These are phyloP conservation scores for Pantherophis vulpinus DNA, from an alignment of 2,797 vertebrate species.

Conservation along the genomic window DNA sequence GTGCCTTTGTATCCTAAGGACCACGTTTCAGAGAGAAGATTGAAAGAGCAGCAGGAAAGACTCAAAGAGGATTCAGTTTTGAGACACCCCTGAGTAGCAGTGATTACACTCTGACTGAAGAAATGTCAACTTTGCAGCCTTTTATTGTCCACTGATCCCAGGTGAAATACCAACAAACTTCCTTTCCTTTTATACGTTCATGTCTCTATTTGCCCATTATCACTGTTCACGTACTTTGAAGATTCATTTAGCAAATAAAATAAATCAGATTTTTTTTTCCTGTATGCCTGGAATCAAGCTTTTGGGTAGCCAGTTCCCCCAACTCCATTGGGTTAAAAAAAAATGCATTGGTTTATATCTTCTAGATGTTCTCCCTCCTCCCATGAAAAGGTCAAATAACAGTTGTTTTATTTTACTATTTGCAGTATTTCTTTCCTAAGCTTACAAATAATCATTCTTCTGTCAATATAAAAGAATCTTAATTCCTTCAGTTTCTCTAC, in stretches of 20 bases:
- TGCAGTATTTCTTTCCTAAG: conserved; percentile 48
- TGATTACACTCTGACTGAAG: neutral
- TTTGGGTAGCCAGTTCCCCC: neutral
- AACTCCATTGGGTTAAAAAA: neutral
- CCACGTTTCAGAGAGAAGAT: neutral
- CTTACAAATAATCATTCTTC: conserved; percentile 44
- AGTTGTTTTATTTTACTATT: conserved; percentile 25
- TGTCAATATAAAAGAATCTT: conserved; percentile 56
- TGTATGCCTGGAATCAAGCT: neutral
- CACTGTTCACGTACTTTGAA: conserved; percentile 2
- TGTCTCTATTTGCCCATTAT: conserved; percentile 3
- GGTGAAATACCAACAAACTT: conserved; percentile 1
- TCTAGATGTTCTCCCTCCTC: neutral
- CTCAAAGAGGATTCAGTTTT: neutral
- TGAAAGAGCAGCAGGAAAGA: neutral
- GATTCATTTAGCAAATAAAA: conserved; percentile 6
- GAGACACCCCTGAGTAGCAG: neutral
- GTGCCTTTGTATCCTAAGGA: neutral
- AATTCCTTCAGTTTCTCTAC: conserved; percentile 37
- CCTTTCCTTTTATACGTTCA: conserved; percentile 6
- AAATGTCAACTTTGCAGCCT: neutral
- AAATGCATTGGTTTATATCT: neutral
- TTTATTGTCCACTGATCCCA: neutral
- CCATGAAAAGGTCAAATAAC: conserved; percentile 41
- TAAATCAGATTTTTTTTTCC: neutral